A percentile compares a stretch with the other conserved stretches of the same genome.
phyloP scores from a whole-genome alignment of 2,888 invertebrate species.

The Capitulum mitella region DNA sequence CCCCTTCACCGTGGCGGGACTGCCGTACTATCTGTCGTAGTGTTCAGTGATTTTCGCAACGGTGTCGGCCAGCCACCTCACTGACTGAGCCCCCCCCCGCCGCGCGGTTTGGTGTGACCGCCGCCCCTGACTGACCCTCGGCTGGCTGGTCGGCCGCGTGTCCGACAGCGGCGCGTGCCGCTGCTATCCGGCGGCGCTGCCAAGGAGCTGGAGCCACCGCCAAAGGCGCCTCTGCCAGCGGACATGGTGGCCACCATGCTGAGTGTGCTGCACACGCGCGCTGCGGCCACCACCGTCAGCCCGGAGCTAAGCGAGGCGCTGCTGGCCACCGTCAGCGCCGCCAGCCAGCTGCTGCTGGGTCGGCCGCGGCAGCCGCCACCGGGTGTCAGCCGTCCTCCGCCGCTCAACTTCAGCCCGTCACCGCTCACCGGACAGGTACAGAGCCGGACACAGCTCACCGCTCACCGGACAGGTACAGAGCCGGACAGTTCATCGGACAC shows the following conservation, averaged over 20 bases:
- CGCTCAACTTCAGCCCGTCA: neutral
- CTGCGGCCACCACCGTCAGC: conserved; percentile 46
- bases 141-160: too few species aligned
- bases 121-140: too few species aligned
- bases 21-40: too few species aligned
- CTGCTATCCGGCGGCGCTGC: conserved; percentile 68
- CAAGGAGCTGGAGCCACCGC: conserved; percentile 66
- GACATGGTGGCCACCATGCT: conserved; percentile 88
- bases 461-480: neutral
- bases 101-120: too few species aligned
- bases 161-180: conserved; percentile 66
- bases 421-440: neutral
- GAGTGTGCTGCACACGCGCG: conserved; percentile 5
- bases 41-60: too few species aligned
- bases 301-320: conserved; percentile 82
- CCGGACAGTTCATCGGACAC: too few species aligned
- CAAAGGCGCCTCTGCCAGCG: conserved; percentile 71
- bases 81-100: too few species aligned
- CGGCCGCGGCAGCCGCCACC: conserved; percentile 48
- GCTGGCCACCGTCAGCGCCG: conserved; percentile 71
- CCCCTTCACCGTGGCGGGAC: too few species aligned
- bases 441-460: neutral
- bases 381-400: conserved; percentile 42
- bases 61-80: too few species aligned
- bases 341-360: conserved; percentile 70